A percentile compares a stretch with the other conserved stretches of the same genome.
Evolutionary conservation across 1,140 invertebrate species (phyloP).

Genomic region (Brachionus sp.): DNA sequence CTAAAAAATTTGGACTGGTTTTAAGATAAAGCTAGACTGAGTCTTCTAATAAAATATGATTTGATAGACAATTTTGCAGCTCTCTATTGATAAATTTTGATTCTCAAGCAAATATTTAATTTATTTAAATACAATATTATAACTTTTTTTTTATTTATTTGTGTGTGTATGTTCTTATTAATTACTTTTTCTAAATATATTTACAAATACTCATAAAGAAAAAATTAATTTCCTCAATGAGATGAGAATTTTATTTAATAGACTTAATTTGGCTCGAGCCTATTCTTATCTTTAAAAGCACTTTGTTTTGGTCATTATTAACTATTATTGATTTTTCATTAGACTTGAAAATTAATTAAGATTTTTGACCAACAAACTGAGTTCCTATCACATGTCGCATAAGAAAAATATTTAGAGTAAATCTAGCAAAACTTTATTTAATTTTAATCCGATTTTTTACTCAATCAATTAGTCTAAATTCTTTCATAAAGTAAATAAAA

Average conservation of each 20-base stretch:
- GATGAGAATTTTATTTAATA: background rate
- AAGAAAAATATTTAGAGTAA: no score
- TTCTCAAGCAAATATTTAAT: constrained; percentile 4
- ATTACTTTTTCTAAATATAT: background rate
- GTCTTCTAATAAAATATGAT: no score
- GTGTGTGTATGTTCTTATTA: background rate
- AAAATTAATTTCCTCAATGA: background rate
- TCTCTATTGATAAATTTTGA: background rate
- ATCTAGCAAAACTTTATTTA: no score
- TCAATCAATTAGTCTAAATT: background rate
- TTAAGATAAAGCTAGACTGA: background rate
- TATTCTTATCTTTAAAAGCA: background rate
- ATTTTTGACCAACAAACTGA: background rate
- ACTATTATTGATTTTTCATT: background rate
- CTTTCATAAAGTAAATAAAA: background rate
- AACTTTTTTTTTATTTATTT: background rate
- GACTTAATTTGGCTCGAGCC: background rate
- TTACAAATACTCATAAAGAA: background rate
- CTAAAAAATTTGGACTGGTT: background rate
- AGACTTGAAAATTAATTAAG: background rate
- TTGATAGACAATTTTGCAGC: background rate
- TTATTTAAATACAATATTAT: background rate
- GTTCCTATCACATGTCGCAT: no score
- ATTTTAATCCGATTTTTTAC: background rate
- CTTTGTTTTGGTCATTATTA: background rate